Evolutionary conservation across 2,113 vertebrate species (phyloP).

Genomic region (Zingel zingel): DNA sequence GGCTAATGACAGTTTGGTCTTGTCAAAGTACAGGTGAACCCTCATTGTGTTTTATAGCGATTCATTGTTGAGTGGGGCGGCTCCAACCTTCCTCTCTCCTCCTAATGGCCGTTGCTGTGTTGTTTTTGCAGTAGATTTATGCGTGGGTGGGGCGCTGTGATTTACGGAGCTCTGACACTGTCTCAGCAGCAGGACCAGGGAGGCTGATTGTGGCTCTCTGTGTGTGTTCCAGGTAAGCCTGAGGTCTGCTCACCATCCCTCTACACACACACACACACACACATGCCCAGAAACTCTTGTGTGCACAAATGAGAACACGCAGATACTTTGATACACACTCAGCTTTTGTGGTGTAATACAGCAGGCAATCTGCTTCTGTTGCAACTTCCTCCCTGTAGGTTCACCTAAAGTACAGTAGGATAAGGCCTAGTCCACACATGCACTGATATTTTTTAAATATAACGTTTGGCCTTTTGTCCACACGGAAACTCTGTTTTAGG

Average conservation of each 20-base stretch:
- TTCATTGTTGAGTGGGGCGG: slow-evolving; percentile 80
- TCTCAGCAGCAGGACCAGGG: slow-evolving; percentile 76
- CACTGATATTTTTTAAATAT: too few relatives aligned
- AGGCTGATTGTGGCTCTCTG: slow-evolving; percentile 75
- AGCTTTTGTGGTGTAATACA: slow-evolving; percentile 25
- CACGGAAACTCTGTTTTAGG: not conserved
- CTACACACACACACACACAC: slow-evolving; percentile 59
- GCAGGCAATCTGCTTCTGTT: slow-evolving; percentile 36
- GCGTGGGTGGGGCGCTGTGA: slow-evolving; percentile 77
- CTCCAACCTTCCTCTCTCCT: slow-evolving; percentile 80
- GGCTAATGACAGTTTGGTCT: slow-evolving; percentile 58
- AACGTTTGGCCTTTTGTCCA: too few relatives aligned
- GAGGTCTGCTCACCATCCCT: slow-evolving; percentile 88
- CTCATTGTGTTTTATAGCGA: slow-evolving; percentile 82
- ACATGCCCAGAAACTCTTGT: not conserved
- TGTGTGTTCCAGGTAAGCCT: slow-evolving; percentile 91
- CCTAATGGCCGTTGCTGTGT: slow-evolving; percentile 83
- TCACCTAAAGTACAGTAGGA: slow-evolving; percentile 48
- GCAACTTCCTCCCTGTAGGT: slow-evolving; percentile 42
- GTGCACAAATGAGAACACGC: not conserved
- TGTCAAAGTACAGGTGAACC: slow-evolving; percentile 75
- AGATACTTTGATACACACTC: slow-evolving; percentile 5
- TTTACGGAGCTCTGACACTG: slow-evolving; percentile 79
- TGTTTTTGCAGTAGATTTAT: slow-evolving; percentile 80
- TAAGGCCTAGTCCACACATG: not conserved